Percentiles rank a stretch among this genome's conserved stretches.
phyloP scores from a whole-genome alignment of 2,888 invertebrate genomes.

The Drosophila kambysellisi region DNA sequence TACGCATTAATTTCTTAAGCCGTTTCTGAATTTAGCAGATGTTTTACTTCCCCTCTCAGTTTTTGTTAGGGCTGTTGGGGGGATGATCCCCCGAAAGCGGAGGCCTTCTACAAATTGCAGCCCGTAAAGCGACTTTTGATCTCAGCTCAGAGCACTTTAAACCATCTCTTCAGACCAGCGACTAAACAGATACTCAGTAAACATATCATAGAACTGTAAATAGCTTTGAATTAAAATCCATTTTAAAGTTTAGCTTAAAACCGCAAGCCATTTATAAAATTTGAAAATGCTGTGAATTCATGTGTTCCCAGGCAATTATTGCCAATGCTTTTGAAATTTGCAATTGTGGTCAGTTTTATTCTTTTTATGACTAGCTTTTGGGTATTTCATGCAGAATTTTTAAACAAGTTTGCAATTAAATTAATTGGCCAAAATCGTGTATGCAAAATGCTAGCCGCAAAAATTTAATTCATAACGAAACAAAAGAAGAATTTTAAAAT shows the following conservation, averaged over 20 bases:
- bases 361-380: conserved; percentile 3
- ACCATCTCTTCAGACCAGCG: not conserved
- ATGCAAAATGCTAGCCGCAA: conserved; percentile 7
- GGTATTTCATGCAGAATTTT: conserved; percentile 33
- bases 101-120: too few relatives aligned
- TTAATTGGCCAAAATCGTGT: conserved; percentile 60
- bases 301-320: conserved; percentile 16
- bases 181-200: not conserved
- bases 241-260: not conserved
- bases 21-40: not conserved
- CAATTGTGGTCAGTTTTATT: conserved; percentile 17
- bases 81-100: too few relatives aligned
- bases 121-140: not conserved
- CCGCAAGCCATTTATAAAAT: not conserved
- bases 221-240: not conserved
- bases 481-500: conserved; percentile 14
- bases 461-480: conserved; percentile 48
- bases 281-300: conserved; percentile 2
- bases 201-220: not conserved
- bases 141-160: not conserved
- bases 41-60: not conserved
- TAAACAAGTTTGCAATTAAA: conserved; percentile 58
- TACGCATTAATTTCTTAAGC: not conserved
- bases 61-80: not conserved
- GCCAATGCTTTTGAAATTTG: conserved; percentile 31